Conservation (phyloP, 2,113 vertebrate genomes). For the Phoenicopterus ruber region DNA sequence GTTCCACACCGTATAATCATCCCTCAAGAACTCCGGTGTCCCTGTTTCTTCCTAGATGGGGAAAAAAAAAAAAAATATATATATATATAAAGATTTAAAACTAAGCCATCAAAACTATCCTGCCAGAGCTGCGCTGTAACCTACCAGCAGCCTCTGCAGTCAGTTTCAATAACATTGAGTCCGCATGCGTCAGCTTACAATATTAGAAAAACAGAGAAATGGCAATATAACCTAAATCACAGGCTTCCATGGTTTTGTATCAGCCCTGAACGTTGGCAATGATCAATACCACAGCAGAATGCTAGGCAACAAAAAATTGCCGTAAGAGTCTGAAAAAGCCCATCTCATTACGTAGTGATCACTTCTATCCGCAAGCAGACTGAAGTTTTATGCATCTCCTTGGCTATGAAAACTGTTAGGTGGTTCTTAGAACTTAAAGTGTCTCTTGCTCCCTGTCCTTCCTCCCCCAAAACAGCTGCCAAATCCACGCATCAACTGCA, state of each 20-base stretch:
- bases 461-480: neutral
- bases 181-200: rapidly evolving
- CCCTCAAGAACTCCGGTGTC: conserved; percentile 65
- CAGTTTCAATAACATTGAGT: neutral
- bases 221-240: neutral
- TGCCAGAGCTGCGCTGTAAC: neutral
- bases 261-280: neutral
- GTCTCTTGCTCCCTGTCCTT: neutral
- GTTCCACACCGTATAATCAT: conserved; percentile 85
- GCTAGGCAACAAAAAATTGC: neutral
- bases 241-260: neutral
- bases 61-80: neutral
- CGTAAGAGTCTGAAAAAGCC: neutral
- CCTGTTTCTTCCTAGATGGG: conserved; percentile 70
- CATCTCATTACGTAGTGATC: neutral
- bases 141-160: neutral
- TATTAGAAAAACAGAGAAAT: neutral
- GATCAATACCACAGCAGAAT: neutral
- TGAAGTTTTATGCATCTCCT: neutral
- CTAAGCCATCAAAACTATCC: neutral
- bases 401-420: neutral
- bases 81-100: neutral
- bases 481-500: neutral
- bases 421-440: neutral
- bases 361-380: neutral